Evolutionary conservation across 2,888 invertebrate genomes (phyloP).

Genomic region (Schizaphis graminum): DNA sequence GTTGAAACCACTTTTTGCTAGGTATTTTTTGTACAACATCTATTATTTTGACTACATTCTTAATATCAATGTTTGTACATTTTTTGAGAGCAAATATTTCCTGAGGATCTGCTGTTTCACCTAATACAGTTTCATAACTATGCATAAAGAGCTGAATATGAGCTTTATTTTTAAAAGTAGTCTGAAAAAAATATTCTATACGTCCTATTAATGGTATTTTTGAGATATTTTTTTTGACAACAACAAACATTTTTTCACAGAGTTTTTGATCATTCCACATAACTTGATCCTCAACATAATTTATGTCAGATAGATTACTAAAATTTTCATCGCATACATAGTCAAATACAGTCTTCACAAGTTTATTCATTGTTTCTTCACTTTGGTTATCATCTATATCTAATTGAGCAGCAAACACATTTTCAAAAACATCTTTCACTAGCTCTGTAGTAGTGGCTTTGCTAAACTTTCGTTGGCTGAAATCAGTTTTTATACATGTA

Average conservation of each 20-base stretch:
- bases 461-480: conserved; percentile 73
- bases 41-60: neutral
- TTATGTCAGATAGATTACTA: neutral
- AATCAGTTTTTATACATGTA: conserved; percentile 42
- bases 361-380: conserved; percentile 70
- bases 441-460: conserved; percentile 86
- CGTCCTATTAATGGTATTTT: neutral
- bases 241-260: conserved; percentile 42
- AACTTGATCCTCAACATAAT: neutral
- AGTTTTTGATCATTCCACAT: conserved; percentile 27
- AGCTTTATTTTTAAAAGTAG: neutral
- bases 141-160: conserved; percentile 72
- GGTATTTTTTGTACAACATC: conserved; percentile 51
- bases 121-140: conserved; percentile 83
- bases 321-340: neutral
- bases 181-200: conserved; percentile 48
- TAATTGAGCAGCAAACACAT: conserved; percentile 82
- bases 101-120: conserved; percentile 81
- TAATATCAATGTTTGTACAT: conserved; percentile 27
- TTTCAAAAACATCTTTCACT: conserved; percentile 83
- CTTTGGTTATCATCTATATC: conserved; percentile 74
- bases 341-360: conserved; percentile 69
- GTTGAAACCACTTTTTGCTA: conserved; percentile 31
- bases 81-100: conserved; percentile 77
- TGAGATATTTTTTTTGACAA: neutral